Evolutionary conservation across 2,113 vertebrate species (phyloP).

Genomic region (Eubucco bourcierii): DNA sequence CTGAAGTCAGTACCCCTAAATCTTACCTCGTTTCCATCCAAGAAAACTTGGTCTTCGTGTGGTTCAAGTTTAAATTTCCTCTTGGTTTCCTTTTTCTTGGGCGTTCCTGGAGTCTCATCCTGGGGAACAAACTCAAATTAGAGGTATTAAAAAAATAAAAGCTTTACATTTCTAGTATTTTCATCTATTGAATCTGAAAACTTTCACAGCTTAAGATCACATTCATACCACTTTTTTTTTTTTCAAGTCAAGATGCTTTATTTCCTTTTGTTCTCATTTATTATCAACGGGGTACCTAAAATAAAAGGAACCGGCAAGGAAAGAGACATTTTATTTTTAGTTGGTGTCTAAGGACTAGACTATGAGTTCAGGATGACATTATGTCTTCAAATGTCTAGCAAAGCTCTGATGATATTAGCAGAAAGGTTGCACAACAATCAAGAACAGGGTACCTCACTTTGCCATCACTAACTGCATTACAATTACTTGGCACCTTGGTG

Average conservation of each 20-base stretch:
- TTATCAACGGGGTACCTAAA: background rate
- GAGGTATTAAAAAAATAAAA: background rate
- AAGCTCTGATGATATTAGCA: background rate
- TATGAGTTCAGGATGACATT: background rate
- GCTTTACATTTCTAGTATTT: background rate
- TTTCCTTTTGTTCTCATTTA: background rate
- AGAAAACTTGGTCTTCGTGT: slow-evolving; percentile 94
- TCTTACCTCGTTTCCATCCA: slow-evolving; percentile 95
- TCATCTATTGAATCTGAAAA: background rate
- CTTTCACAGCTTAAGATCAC: background rate
- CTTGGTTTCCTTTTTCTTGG: slow-evolving; percentile 98
- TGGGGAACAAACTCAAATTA: slow-evolving; percentile 53
- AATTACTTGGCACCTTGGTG: background rate
- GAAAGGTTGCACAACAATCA: background rate
- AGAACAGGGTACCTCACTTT: background rate
- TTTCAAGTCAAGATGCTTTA: background rate
- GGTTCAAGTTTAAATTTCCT: slow-evolving; percentile 99
- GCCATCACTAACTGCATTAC: background rate
- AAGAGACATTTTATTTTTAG: background rate
- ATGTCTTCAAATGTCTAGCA: background rate
- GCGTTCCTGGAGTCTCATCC: slow-evolving; percentile 94
- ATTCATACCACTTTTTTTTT: background rate
- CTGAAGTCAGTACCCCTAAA: background rate
- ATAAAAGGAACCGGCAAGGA: background rate
- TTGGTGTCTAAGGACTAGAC: background rate